A percentile compares a stretch with the other conserved stretches of the same genome.
These are phyloP conservation scores for Acrocephalus scirpaceus DNA, from an alignment of 2,797 vertebrate genomes.

Conservation along the genomic window DNA sequence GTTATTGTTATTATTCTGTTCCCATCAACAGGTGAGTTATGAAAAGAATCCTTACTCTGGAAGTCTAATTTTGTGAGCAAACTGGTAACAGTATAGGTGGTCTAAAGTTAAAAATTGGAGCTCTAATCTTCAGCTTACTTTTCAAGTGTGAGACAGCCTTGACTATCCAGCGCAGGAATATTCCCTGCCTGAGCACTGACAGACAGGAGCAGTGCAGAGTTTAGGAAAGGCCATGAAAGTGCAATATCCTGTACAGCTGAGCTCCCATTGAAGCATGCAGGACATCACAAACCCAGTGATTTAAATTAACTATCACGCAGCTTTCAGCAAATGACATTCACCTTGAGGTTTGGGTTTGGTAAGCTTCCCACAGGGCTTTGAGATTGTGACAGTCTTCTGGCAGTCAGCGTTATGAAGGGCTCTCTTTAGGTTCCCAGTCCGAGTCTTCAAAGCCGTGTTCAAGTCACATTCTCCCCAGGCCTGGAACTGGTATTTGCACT, in stretches of 20 bases:
- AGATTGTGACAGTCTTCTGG: constrained; percentile 88
- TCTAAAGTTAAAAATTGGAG: not conserved
- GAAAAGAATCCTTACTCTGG: not conserved
- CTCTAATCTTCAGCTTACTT: not conserved
- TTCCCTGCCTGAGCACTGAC: not conserved
- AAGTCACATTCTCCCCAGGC: constrained; percentile 95
- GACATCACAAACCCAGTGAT: not conserved
- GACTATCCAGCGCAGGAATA: not conserved
- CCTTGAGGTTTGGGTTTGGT: constrained; percentile 95
- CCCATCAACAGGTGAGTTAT: not conserved
- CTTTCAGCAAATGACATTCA: constrained; percentile 54
- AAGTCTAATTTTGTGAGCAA: not conserved
- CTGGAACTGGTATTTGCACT: constrained; percentile 96
- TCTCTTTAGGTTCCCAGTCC: constrained; percentile 89
- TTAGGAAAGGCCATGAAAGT: not conserved
- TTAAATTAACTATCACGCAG: not conserved
- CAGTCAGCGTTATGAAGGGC: constrained; percentile 93
- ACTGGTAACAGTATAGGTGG: not conserved
- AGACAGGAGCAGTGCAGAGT: not conserved
- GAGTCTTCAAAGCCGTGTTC: constrained; percentile 90
- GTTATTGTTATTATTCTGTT: not conserved
- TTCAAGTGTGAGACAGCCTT: not conserved
- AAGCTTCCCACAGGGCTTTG: constrained; percentile 92
- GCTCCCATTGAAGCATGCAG: not conserved
- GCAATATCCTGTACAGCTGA: not conserved